phyloP scores from a whole-genome alignment of 2,888 invertebrate species.

The Stenichneumon culpator region DNA sequence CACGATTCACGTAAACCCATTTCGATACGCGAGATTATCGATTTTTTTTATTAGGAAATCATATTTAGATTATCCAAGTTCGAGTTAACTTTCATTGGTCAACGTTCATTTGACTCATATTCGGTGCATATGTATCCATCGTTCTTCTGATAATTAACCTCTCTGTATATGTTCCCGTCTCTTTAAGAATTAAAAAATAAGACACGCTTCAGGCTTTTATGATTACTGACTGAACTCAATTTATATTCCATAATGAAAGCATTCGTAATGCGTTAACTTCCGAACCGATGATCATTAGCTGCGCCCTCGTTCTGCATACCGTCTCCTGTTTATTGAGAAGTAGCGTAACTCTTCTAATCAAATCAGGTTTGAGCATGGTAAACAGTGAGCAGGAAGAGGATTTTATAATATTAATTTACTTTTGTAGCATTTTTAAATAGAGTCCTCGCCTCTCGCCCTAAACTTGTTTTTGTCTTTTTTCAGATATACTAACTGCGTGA shows the following conservation, averaged over 20 bases:
- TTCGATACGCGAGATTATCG: not conserved
- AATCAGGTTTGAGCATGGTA: no score
- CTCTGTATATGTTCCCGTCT: not conserved
- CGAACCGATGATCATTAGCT: no score
- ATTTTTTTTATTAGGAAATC: slow-evolving; percentile 24
- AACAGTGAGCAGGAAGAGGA: no score
- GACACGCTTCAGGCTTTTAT: slow-evolving; percentile 58
- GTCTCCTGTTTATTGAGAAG: no score
- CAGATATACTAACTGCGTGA: no score
- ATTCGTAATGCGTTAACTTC: slow-evolving; percentile 41
- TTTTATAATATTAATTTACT: no score
- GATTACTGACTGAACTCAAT: slow-evolving; percentile 56
- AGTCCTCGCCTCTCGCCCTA: no score
- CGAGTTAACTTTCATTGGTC: slow-evolving; percentile 2
- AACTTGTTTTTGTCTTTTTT: no score
- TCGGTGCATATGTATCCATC: slow-evolving; percentile 8
- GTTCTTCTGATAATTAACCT: slow-evolving; percentile 7
- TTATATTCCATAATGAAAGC: slow-evolving; percentile 24
- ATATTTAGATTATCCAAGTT: slow-evolving; percentile 16
- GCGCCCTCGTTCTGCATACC: no score
- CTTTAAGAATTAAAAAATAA: not conserved
- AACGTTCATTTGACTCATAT: not conserved
- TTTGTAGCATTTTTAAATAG: no score
- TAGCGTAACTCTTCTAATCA: no score
- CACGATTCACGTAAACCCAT: not conserved